Percentiles rank a stretch among this genome's conserved stretches.
Evolutionary conservation across 2,113 vertebrate species (phyloP).

Genomic region (Callochromis pleurospilus): DNA sequence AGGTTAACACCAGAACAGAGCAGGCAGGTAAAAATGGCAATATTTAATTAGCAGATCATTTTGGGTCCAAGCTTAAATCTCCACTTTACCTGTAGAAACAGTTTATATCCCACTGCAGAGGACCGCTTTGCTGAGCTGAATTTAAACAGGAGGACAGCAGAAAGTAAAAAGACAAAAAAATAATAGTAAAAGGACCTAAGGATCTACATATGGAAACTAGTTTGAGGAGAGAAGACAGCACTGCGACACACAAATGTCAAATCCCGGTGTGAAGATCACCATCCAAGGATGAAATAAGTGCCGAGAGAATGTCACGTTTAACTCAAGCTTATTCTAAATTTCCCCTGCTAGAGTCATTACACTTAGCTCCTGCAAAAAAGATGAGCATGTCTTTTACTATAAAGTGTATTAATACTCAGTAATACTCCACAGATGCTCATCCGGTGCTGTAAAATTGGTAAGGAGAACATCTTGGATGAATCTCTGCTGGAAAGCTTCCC

Average conservation of each 20-base stretch:
- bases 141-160: neutral
- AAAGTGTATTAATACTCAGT: conserved; percentile 66
- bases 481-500: conserved; percentile 63
- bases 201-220: conserved; percentile 28
- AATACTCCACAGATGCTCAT: conserved; percentile 62
- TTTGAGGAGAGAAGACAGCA: conserved; percentile 1
- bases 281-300: conserved; percentile 30
- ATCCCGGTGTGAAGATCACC: conserved; percentile 49
- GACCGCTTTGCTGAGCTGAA: neutral
- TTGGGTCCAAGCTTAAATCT: neutral
- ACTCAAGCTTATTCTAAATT: conserved; percentile 5
- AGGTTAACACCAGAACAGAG: conserved; percentile 4
- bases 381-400: conserved; percentile 51
- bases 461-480: conserved; percentile 57
- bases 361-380: conserved; percentile 36
- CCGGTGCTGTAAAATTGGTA: conserved; percentile 40
- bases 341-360: conserved; percentile 50
- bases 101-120: neutral
- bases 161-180: neutral
- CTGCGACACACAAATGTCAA: conserved; percentile 40
- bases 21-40: conserved; percentile 14
- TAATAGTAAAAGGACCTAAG: neutral
- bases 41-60: conserved; percentile 32
- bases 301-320: conserved; percentile 27
- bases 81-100: neutral